phyloP scores from a whole-genome alignment of 2,888 invertebrate species.

The Alloscopus bannaensis region DNA sequence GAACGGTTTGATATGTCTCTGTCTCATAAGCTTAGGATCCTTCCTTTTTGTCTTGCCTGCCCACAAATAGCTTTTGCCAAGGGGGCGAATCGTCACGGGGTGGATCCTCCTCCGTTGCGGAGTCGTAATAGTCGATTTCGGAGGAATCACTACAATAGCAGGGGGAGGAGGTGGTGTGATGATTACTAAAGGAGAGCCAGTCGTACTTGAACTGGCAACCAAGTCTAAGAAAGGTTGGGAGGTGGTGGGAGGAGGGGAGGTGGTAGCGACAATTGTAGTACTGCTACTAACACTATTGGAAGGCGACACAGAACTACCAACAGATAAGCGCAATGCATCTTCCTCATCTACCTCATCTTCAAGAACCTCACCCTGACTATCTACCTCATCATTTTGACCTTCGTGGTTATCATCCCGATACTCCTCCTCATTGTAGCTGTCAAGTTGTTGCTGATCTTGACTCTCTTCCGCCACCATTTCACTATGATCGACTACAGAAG shows the following conservation, averaged over 20 bases:
- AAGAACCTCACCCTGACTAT: slow-evolving; percentile 8
- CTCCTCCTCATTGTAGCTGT: slow-evolving; percentile 12
- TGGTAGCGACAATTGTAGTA: slow-evolving; percentile 6
- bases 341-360: slow-evolving; percentile 5
- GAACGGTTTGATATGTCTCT: slow-evolving; percentile 41
- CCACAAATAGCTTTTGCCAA: slow-evolving; percentile 56
- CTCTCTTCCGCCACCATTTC: slow-evolving; percentile 49
- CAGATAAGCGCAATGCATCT: slow-evolving; percentile 36
- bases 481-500: slow-evolving; percentile 5
- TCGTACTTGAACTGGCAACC: slow-evolving; percentile 36
- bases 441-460: slow-evolving; percentile 28
- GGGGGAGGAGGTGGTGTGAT: slow-evolving; percentile 42
- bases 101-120: slow-evolving; percentile 38
- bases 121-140: slow-evolving; percentile 24
- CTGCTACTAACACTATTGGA: slow-evolving; percentile 29
- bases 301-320: slow-evolving; percentile 46
- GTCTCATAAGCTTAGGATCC: slow-evolving; percentile 30
- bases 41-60: slow-evolving; percentile 43
- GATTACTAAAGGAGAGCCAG: slow-evolving; percentile 29
- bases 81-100: slow-evolving; percentile 58
- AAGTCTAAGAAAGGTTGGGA: slow-evolving; percentile 15
- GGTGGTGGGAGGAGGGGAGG: slow-evolving; percentile 6
- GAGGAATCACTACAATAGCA: slow-evolving; percentile 45
- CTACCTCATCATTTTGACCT: slow-evolving; percentile 20
- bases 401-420: slow-evolving; percentile 1